phyloP scores from a whole-genome alignment of 2,888 invertebrate genomes.

The Chrysomela aeneicollis region DNA sequence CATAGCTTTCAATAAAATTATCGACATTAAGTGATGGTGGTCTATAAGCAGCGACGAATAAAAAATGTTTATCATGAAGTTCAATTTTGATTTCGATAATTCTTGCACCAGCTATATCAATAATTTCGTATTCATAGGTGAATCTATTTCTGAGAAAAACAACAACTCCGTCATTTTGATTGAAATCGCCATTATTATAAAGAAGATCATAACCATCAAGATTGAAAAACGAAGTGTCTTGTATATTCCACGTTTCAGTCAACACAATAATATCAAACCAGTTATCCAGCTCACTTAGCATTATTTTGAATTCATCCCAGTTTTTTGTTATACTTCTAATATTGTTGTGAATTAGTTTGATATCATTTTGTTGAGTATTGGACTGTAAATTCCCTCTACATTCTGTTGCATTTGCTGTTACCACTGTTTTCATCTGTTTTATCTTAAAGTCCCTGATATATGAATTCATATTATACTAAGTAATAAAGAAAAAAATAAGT shows the following conservation, averaged over 20 bases:
- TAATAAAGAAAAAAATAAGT: no score
- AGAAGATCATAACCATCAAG: not conserved
- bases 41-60: not conserved
- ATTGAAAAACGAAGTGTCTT: not conserved
- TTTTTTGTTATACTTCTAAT: constrained; percentile 7
- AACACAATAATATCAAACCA: not conserved
- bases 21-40: not conserved
- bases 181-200: not conserved
- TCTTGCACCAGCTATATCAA: not conserved
- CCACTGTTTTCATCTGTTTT: no score
- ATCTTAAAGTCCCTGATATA: no score
- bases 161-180: not conserved
- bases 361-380: no score
- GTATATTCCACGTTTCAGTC: not conserved
- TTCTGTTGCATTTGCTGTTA: no score
- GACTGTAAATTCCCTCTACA: no score
- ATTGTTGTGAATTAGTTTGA: not conserved
- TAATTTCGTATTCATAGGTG: not conserved
- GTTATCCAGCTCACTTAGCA: not conserved
- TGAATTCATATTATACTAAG: no score
- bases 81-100: not conserved
- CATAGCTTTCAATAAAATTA: no score
- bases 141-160: not conserved
- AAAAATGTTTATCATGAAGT: not conserved
- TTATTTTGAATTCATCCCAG: not conserved